A percentile compares a stretch with the other conserved stretches of the same genome.
Conservation (phyloP, 2,113 vertebrate species). For the Cyanoliseus patagonus region DNA sequence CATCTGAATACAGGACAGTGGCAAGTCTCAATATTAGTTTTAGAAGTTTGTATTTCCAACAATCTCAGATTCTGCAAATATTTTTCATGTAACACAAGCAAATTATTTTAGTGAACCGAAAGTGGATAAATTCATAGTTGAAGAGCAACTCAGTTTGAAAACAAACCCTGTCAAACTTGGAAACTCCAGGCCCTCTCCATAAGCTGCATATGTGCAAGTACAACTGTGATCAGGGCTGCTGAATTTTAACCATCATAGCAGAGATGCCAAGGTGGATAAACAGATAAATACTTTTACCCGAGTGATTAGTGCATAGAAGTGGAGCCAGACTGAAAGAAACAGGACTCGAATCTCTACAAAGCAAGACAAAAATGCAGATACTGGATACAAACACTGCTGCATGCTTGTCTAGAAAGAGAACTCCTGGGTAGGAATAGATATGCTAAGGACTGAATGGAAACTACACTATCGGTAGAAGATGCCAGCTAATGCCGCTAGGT, state of each 20-base stretch:
- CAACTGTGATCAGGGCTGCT: not conserved
- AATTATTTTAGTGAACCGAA: not conserved
- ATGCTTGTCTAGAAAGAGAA: not conserved
- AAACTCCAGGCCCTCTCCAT: not conserved
- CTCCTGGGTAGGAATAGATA: not conserved
- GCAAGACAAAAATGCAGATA: not conserved
- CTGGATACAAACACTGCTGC: fast-evolving
- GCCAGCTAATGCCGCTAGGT: not conserved
- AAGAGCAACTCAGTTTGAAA: not conserved
- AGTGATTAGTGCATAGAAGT: not conserved
- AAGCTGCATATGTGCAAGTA: not conserved
- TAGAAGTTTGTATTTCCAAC: not conserved
- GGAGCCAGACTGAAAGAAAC: not conserved
- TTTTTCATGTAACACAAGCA: not conserved
- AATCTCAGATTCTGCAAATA: not conserved
- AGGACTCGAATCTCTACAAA: not conserved
- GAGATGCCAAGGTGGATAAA: slow-evolving; percentile 15
- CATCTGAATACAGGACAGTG: not conserved
- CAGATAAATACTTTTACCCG: not conserved
- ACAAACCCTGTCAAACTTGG: not conserved
- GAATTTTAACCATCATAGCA: not conserved
- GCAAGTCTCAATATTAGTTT: not conserved
- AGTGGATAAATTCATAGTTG: not conserved
- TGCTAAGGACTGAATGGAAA: slow-evolving; percentile 13
- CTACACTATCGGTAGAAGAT: not conserved